A percentile compares a stretch with the other conserved stretches of the same genome.
These are phyloP conservation scores for Hemicrepidius hirtus DNA, from an alignment of 2,888 invertebrate genomes.

Conservation along the genomic window DNA sequence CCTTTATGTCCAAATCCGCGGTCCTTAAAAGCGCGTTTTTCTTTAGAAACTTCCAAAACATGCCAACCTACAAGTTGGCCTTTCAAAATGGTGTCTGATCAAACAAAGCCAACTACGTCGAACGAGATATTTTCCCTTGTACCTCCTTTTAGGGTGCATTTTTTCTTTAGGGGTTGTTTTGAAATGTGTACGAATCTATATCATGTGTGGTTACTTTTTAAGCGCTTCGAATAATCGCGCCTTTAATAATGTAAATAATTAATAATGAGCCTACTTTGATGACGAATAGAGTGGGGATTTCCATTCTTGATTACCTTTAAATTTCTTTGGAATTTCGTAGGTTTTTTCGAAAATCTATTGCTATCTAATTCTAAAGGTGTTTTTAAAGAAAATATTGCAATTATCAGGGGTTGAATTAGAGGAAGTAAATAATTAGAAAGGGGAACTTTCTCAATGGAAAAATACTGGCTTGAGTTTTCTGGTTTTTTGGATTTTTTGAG, in stretches of 20 bases:
- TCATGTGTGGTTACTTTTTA: constrained; percentile 27
- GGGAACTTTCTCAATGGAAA: constrained; percentile 44
- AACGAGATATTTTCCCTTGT: constrained; percentile 9
- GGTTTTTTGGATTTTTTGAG: constrained; percentile 1
- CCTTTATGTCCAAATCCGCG: background rate
- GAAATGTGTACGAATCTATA: background rate
- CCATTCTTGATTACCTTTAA: constrained; percentile 22
- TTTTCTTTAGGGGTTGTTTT: background rate
- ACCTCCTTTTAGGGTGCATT: background rate
- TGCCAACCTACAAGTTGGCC: constrained; percentile 68
- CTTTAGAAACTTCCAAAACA: constrained; percentile 48
- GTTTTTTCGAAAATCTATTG: background rate
- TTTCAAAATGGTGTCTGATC: constrained; percentile 80
- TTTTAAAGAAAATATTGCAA: no score
- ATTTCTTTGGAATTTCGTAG: background rate
- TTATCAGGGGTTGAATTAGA: no score
- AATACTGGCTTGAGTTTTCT: constrained; percentile 38
- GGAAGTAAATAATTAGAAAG: no score
- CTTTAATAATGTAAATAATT: constrained; percentile 48
- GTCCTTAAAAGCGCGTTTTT: constrained; percentile 6
- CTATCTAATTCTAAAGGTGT: background rate
- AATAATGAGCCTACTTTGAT: constrained; percentile 40
- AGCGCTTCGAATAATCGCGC: constrained; percentile 44
- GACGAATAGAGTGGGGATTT: constrained; percentile 50
- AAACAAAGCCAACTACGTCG: constrained; percentile 67